A percentile compares a stretch with the other conserved stretches of the same genome.
phyloP scores from a whole-genome alignment of 2,797 vertebrate species.

The Halcyon badia region DNA sequence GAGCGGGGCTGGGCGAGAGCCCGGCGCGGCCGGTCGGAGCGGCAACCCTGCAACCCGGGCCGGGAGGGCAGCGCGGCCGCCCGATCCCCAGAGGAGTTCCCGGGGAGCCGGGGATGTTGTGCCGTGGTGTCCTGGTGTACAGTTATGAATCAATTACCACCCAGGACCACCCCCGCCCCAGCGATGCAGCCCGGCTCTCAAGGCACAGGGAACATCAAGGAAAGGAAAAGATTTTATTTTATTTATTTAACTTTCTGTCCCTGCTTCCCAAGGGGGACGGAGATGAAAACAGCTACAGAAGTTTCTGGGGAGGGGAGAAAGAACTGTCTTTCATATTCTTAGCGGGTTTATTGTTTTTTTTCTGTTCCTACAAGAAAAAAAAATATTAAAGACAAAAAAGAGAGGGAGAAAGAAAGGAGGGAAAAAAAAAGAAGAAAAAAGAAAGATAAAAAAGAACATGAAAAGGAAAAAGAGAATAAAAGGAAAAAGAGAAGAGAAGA shows the following conservation, averaged over 20 bases:
- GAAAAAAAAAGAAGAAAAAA: too few relatives aligned
- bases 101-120: not conserved
- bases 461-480: too few relatives aligned
- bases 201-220: not conserved
- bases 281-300: not conserved
- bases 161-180: constrained; percentile 11
- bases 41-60: not conserved
- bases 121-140: not conserved
- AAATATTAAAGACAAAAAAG: not conserved
- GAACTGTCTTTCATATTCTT: not conserved
- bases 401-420: too few relatives aligned
- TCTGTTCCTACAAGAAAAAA: not conserved
- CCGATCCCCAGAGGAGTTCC: not conserved
- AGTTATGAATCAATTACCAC: constrained; percentile 24
- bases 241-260: not conserved
- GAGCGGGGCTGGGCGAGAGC: not conserved
- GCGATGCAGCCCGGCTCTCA: not conserved
- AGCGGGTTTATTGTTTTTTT: not conserved
- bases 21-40: not conserved
- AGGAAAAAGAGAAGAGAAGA: not conserved
- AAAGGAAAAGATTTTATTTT: not conserved
- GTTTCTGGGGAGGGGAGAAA: not conserved
- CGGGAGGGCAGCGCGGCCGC: not conserved
- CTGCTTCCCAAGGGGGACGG: not conserved
- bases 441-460: too few relatives aligned